Evolutionary conservation across 2,888 invertebrate species (phyloP), one percentile per base, ranked within the genome.

Genomic region (Rotaria magnacalcarata): DNA sequence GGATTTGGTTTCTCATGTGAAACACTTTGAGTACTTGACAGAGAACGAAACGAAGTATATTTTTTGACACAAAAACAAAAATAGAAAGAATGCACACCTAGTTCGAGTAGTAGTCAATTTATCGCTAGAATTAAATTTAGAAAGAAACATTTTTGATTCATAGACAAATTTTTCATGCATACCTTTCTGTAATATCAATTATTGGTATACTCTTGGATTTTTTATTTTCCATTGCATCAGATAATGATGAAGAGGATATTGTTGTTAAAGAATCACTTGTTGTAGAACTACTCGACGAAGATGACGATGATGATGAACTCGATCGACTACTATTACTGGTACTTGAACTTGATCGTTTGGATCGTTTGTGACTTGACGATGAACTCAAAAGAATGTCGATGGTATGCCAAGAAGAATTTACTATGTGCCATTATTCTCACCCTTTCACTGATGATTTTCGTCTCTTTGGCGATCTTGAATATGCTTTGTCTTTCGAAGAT

Each of bases 361-460:
- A 16, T 41, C 34, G 34, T 19, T 67, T 67, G 16, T 67, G 16
- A 14, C 6, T 34, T 16, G 34, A 67, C 67, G 67, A 67, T 67
- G 67, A 67, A 67, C 67, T 67, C 67, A 80, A 80, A 43, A 47
- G 47, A 80, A 80, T 47, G 80, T 24, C 80, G 80, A 80, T 47
- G 47, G 80, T 11, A 43, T 80, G 80, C 80, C 80, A 27, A 34
- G 34, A 67, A 67, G 67, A 67, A 67, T 14, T 34, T 67, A 67
- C 34, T 67, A 34, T 16, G 34, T 27, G 67, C 67, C 67, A 67
- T 19, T 34, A 19, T 67, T 27, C 67, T 67, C 67, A 67, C 67
- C 67, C 67, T 67, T 67, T 67, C 19, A 34, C 4, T 3, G 34
- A 67, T 67, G 34, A 41, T 41, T 7, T 67, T 67, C 19, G 27